phyloP scores from a whole-genome alignment of 2,888 invertebrate species.

The Barypeithes pellucidus region DNA sequence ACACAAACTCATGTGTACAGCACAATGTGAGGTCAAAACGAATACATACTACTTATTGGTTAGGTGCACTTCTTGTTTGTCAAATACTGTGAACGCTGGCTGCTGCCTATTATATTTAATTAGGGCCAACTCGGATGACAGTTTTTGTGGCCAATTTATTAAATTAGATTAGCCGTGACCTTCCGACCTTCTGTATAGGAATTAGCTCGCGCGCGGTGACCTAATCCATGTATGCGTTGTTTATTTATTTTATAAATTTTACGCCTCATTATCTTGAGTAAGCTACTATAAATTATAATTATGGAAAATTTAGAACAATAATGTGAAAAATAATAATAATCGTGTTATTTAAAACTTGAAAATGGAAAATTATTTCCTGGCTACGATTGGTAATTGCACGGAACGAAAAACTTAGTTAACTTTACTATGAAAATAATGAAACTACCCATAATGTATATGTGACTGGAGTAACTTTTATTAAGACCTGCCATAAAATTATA shows the following conservation, averaged over 20 bases:
- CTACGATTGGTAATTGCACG: too few relatives aligned
- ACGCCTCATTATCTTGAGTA: conserved; percentile 6
- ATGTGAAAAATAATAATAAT: neutral
- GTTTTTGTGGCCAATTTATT: conserved; percentile 31
- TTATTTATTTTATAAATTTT: conserved; percentile 18
- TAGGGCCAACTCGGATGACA: conserved; percentile 20
- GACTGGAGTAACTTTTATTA: too few relatives aligned
- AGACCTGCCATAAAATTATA: too few relatives aligned
- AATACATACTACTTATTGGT: too few relatives aligned
- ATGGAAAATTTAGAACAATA: neutral
- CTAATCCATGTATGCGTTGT: conserved; percentile 19
- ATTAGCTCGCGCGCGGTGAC: conserved; percentile 16
- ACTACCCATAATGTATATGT: too few relatives aligned
- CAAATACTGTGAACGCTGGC: neutral
- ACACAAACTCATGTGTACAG: too few relatives aligned
- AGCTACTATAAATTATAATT: neutral
- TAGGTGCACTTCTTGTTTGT: too few relatives aligned
- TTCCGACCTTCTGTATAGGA: conserved; percentile 17
- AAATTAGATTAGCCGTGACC: conserved; percentile 33
- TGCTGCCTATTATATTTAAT: conserved; percentile 13
- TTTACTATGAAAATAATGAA: too few relatives aligned
- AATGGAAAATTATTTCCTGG: too few relatives aligned
- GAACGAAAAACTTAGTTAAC: too few relatives aligned
- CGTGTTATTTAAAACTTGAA: too few relatives aligned
- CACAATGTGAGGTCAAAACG: too few relatives aligned